These are phyloP conservation scores for Homalodisca vitripennis DNA, from an alignment of 1,140 invertebrate genomes.

Conservation along the genomic window DNA sequence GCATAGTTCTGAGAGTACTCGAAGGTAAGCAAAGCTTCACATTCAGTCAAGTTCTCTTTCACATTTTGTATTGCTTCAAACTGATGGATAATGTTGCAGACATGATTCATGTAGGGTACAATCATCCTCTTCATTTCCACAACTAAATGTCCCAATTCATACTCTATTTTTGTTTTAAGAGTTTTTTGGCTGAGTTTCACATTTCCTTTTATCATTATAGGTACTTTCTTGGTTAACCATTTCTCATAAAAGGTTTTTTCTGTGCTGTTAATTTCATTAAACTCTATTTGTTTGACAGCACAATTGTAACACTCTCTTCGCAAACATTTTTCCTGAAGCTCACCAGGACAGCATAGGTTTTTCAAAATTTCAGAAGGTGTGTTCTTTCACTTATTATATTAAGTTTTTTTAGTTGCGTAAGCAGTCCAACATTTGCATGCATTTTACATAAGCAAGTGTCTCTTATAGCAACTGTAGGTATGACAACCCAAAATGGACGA, in stretches of 20 bases:
- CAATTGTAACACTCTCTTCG: not conserved
- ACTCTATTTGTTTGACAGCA: not conserved
- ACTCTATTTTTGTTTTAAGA: not conserved
- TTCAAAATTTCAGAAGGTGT: not conserved
- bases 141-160: not conserved
- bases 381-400: not conserved
- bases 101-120: not conserved
- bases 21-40: no score
- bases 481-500: no score
- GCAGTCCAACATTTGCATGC: not conserved
- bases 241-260: not conserved
- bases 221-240: not conserved
- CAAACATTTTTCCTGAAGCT: not conserved
- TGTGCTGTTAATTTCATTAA: not conserved
- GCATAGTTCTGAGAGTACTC: constrained; percentile 29
- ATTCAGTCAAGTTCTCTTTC: no score
- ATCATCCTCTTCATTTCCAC: not conserved
- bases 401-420: not conserved
- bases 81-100: constrained; percentile 15
- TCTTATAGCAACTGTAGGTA: not conserved
- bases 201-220: not conserved
- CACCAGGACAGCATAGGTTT: not conserved
- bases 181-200: not conserved
- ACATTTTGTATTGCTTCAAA: not conserved
- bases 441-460: not conserved